A percentile compares a stretch with the other conserved stretches of the same genome.
Conservation (phyloP, 2,113 vertebrate genomes). For the Gasterosteus aculeatus region DNA sequence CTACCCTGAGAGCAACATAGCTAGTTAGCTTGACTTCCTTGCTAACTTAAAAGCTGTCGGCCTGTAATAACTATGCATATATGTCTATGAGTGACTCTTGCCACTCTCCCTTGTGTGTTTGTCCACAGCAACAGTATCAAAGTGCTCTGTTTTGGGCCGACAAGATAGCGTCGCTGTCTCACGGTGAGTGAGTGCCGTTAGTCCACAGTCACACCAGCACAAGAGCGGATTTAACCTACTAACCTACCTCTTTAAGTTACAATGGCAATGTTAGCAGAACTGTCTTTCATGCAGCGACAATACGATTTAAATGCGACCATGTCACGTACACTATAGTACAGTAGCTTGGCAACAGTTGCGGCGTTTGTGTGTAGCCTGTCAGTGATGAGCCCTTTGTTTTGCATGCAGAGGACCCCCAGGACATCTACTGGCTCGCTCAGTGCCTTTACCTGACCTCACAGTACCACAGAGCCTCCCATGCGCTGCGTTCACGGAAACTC, state of each 20-base stretch:
- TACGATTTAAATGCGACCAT: background rate
- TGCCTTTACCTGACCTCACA: slow-evolving; percentile 97
- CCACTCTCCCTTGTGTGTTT: slow-evolving; percentile 40
- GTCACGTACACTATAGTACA: background rate
- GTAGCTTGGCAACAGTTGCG: background rate
- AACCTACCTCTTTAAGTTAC: background rate
- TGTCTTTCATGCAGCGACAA: background rate
- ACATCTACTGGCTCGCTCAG: slow-evolving; percentile 98
- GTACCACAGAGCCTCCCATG: slow-evolving; percentile 97
- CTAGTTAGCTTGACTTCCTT: background rate
- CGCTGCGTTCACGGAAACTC: slow-evolving; percentile 92
- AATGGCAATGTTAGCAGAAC: no score
- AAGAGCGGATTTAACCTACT: background rate
- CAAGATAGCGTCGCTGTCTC: slow-evolving; percentile 96
- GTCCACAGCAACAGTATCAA: slow-evolving; percentile 96
- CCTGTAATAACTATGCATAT: background rate
- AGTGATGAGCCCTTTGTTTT: slow-evolving; percentile 15
- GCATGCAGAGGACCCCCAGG: slow-evolving; percentile 91
- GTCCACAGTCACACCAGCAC: background rate
- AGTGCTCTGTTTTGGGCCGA: slow-evolving; percentile 99
- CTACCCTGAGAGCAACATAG: slow-evolving; percentile 8
- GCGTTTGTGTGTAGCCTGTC: background rate
- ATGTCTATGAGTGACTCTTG: background rate
- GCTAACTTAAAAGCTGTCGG: background rate
- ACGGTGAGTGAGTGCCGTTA: slow-evolving; percentile 85